phyloP scores from a whole-genome alignment of 2,888 invertebrate species.

The Caenorhabditis plicata region DNA sequence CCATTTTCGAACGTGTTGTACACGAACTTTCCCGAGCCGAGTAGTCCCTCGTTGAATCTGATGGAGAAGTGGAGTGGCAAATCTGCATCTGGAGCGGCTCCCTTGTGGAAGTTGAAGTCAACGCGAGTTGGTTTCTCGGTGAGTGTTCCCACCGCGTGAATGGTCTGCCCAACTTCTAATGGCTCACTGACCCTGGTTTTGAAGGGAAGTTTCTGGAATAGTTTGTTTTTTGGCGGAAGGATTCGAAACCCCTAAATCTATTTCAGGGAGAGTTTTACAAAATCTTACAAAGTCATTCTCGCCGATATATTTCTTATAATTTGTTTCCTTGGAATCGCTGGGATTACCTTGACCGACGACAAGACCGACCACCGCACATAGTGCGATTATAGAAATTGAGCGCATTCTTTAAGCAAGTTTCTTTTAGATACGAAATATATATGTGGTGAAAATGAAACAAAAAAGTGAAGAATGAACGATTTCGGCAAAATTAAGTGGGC shows the following conservation, averaged over 20 bases:
- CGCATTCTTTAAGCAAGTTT: constrained; percentile 14
- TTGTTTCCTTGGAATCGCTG: constrained; percentile 40
- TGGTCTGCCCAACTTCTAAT: constrained; percentile 62
- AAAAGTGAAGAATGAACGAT: neutral
- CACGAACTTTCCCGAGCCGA: constrained; percentile 57
- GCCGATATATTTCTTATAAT: constrained; percentile 61
- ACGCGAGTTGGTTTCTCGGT: constrained; percentile 58
- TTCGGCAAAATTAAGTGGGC: neutral
- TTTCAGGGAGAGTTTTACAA: neutral
- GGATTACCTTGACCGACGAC: constrained; percentile 33
- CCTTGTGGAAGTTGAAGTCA: constrained; percentile 65
- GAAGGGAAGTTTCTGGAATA: constrained; percentile 61
- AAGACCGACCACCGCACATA: constrained; percentile 11
- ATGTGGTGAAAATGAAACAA: neutral
- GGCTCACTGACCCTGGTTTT: constrained; percentile 63
- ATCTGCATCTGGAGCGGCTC: constrained; percentile 56
- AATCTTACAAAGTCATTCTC: constrained; percentile 54
- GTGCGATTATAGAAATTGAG: constrained; percentile 11
- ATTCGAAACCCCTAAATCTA: too few relatives aligned
- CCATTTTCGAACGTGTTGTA: constrained; percentile 60
- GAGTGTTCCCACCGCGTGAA: constrained; percentile 62
- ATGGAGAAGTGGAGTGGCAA: constrained; percentile 64
- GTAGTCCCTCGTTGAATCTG: constrained; percentile 59
- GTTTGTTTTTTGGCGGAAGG: neutral
- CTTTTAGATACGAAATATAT: neutral